Conservation (phyloP, 2,113 vertebrate genomes). For the Gobiocypris rarus region DNA sequence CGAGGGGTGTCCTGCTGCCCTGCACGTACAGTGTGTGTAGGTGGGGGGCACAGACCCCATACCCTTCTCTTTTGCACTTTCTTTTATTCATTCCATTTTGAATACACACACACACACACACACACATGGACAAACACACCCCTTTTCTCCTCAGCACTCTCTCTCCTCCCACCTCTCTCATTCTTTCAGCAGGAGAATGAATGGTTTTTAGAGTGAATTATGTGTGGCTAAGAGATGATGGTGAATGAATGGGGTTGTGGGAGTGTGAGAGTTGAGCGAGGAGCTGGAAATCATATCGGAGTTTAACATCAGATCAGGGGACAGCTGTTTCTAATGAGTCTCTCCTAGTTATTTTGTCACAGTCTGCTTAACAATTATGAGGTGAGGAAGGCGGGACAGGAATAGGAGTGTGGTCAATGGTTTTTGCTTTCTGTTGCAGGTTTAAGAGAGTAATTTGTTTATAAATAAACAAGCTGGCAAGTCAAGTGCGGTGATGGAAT, state of each 20-base stretch:
- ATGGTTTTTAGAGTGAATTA: slow-evolving; percentile 54
- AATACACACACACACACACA: slow-evolving; percentile 7
- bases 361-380: slow-evolving; percentile 50
- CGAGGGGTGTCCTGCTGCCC: slow-evolving; percentile 67
- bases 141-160: slow-evolving; percentile 17
- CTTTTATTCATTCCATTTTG: background rate
- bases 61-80: slow-evolving; percentile 1
- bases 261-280: slow-evolving; percentile 49
- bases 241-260: slow-evolving; percentile 55
- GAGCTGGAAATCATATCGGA: slow-evolving; percentile 53
- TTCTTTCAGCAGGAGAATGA: slow-evolving; percentile 46
- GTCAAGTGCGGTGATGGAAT: background rate
- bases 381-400: slow-evolving; percentile 36
- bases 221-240: slow-evolving; percentile 47
- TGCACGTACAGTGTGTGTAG: slow-evolving; percentile 67
- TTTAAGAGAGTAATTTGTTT: slow-evolving; percentile 14
- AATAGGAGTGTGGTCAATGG: slow-evolving; percentile 4
- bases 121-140: slow-evolving; percentile 8
- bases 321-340: slow-evolving; percentile 44
- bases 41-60: slow-evolving; percentile 55
- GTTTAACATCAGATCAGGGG: slow-evolving; percentile 49
- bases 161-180: slow-evolving; percentile 8
- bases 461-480: background rate
- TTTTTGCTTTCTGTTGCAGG: background rate
- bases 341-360: slow-evolving; percentile 39